Conservation (phyloP, 2,113 vertebrate genomes). For the Phainopepla nitens region DNA sequence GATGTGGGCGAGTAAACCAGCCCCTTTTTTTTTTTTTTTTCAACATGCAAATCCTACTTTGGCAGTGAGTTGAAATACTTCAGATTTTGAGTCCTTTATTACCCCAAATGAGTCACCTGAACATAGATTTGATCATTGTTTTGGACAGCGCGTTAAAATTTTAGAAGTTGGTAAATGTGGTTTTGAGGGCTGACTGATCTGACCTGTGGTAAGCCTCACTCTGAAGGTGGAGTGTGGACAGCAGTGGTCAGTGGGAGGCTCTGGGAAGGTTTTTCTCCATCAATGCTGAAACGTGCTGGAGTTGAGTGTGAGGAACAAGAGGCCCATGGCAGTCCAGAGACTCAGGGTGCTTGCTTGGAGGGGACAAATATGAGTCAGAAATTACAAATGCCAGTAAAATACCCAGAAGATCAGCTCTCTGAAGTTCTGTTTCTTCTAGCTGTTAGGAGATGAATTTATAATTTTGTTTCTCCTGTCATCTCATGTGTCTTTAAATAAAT, state of each 20-base stretch:
- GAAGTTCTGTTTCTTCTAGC: neutral
- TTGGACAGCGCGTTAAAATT: neutral
- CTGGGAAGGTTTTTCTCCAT: neutral
- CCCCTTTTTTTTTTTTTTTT: neutral
- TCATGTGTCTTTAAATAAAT: neutral
- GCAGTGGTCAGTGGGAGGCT: neutral
- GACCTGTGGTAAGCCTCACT: neutral
- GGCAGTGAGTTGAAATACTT: neutral
- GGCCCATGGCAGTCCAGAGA: neutral
- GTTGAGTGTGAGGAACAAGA: neutral
- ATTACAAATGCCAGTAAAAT: neutral
- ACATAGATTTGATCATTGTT: neutral
- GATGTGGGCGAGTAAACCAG: conserved; percentile 11
- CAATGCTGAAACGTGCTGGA: neutral
- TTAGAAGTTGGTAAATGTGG: neutral
- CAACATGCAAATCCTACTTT: neutral
- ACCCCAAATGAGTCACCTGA: neutral
- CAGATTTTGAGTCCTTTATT: neutral
- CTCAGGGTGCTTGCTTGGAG: neutral
- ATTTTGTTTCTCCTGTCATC: neutral
- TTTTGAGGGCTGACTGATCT: neutral
- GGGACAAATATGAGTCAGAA: neutral
- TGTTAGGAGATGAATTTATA: neutral
- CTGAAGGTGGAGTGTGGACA: neutral
- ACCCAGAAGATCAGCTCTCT: neutral